Evolutionary conservation across 2,797 vertebrate species (phyloP), one percentile per base, ranked within the genome.

Genomic region (Discoglossus pictus): DNA sequence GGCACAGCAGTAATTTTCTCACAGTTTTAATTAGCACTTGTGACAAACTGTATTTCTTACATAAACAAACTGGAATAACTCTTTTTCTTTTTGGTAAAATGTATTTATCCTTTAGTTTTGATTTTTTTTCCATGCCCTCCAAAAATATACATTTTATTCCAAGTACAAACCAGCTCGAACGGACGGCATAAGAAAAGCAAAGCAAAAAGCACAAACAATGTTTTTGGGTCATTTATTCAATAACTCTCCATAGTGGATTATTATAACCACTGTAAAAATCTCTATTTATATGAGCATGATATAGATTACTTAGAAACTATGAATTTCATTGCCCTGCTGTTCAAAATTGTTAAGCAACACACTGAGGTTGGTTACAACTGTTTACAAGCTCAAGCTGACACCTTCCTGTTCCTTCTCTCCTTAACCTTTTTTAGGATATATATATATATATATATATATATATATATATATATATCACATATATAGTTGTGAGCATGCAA

Each of bases 1-100:
- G 15, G 31, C 31, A 25, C 34, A 9, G 15, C 36, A 11, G 52
- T 56, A 23, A 56, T 68, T 67, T 52, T 52, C 55, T 43, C 17
- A 38, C 8, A 15, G 21, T 63, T 61, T 56, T 62, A 70, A 70
- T 55, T 56, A 63, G 59, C 42, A n/a, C 17, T 63, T 40, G 51
- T 62, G 67, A 56, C 51, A 62, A 55, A 56, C 27, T 63, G 24
- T 36, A 21, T 50, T 39, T 50, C 51, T 61, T 56, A 10, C 5
- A 21, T 34, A 66, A 50, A 59, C 13, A 21, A 58, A 47, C 25
- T n/a, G n/a, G 7, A 20, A 10, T 0, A 46, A 61, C 17, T 42
- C 9, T 40, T 51, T 48, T 38, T 25, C 36, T 43, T 53, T 53
- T 31, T n/a, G n/a, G n/a, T n/a, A 21, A 46, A 46, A 46, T 18